These are phyloP conservation scores for Acanthosepion pharaonis DNA, from an alignment of 2,888 invertebrate genomes.

Conservation along the genomic window DNA sequence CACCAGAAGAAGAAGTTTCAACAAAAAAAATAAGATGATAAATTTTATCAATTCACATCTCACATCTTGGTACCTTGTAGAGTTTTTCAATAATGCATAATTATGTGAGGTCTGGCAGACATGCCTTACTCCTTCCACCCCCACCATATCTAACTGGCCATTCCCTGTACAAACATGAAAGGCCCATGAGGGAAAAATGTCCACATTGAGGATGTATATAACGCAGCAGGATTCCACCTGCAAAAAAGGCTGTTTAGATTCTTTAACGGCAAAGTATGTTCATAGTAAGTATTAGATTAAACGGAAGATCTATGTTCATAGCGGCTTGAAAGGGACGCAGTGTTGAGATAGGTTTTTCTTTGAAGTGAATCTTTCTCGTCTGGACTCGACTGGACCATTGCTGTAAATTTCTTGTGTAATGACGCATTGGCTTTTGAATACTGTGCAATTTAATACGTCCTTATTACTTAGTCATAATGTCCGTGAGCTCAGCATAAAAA, in stretches of 20 bases:
- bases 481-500: conserved; percentile 25
- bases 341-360: neutral
- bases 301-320: neutral
- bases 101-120: neutral
- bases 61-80: conserved; percentile 14
- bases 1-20: neutral
- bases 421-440: conserved; percentile 11
- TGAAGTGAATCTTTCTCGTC: conserved; percentile 14
- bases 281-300: neutral
- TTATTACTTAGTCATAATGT: conserved; percentile 33
- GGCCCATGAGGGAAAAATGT: neutral
- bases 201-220: conserved; percentile 33
- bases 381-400: conserved; percentile 23
- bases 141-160: neutral
- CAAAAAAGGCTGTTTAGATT: neutral
- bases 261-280: neutral
- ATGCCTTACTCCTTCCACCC: neutral
- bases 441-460: neutral
- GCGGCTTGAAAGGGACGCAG: neutral
- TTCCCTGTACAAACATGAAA: conserved; percentile 12
- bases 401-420: neutral
- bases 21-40: neutral
- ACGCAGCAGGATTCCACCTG: conserved; percentile 15
- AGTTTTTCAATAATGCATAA: conserved; percentile 23
- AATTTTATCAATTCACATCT: conserved; percentile 22